Evolutionary conservation across 1,140 invertebrate species (phyloP), one percentile per base, ranked within the genome.

Genomic region (Heliconius congener): DNA sequence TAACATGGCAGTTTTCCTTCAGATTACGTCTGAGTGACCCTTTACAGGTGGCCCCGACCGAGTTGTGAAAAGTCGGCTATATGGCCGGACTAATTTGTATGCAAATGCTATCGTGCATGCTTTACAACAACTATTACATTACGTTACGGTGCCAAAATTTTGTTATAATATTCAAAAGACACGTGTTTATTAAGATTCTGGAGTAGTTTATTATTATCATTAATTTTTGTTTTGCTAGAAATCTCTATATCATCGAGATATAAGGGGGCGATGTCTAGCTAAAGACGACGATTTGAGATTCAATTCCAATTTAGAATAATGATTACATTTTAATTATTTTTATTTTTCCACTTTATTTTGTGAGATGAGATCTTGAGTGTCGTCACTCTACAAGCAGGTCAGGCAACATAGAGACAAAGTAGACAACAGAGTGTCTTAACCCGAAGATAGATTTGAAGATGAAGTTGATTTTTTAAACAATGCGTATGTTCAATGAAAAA

Each of bases 71-170:
- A 88, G 87, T 87, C 89, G 84, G 90, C 82, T 85, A 83, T 81
- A 80, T 84, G 83, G 82, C 78, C 85, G 82, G 85, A 83, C 85
- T 91, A 85, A 90, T 93, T 93, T 91, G 87, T 91, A 93, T 93
- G 90, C 89, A 90, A 93, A 91, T 93, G 72, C 46, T 52, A 18
- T 27, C 27, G 50, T 76, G 30, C 71, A 73, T 77, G 66, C 70
- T 39, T 76, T 75, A 52, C 73, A 23, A 52, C 27, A 23, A 57
- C 55, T 57, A 57, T 57, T 57, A 57, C 13, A 27, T 66, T 66
- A 66, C 1, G 60, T 66, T 16, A 66, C 60, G 27, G 60, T 66
- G 60, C 60, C 60, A 66, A 66, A 66, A 66, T 66, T 66, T 66
- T 13, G 60, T 66, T 66, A 66, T n/a, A 1, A 13, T 66, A 66